A percentile compares a stretch with the other conserved stretches of the same genome.
These are phyloP conservation scores for Microtus richardsoni DNA, from an alignment of 2,113 vertebrate species.

Conservation along the genomic window DNA sequence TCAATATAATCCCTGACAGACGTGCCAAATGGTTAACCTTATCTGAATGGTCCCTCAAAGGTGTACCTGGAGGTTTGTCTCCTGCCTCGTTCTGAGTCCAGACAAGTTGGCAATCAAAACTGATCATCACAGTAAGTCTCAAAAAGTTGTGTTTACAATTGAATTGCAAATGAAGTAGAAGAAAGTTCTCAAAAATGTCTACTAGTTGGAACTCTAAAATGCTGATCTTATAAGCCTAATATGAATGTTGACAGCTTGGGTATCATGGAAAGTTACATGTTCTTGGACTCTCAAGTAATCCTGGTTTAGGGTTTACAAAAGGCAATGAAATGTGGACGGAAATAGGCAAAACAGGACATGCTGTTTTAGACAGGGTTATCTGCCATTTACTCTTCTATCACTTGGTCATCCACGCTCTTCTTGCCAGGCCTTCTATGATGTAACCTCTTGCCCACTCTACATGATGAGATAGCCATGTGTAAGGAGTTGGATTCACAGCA, in stretches of 20 bases:
- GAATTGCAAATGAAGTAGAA: neutral
- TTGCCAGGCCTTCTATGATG: neutral
- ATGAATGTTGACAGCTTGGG: neutral
- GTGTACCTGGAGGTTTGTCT: too few relatives aligned
- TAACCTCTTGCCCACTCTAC: fast-evolving
- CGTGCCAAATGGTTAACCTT: neutral
- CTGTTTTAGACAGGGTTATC: neutral
- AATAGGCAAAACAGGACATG: fast-evolving
- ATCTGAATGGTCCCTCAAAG: neutral
- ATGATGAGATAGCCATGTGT: neutral
- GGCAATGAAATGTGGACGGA: neutral
- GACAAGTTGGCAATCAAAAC: too few relatives aligned
- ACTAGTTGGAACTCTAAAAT: neutral
- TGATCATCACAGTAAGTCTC: neutral
- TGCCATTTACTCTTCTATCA: neutral
- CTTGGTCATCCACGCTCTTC: neutral
- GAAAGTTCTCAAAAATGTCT: neutral
- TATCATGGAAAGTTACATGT: neutral
- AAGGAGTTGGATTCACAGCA: neutral
- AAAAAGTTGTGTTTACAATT: neutral
- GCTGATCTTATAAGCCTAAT: neutral
- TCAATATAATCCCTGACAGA: neutral
- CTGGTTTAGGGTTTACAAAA: neutral
- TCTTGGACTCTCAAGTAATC: neutral
- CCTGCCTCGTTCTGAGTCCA: neutral